Evolutionary conservation across 2,113 vertebrate genomes (phyloP), one percentile per base, ranked within the genome.

Genomic region (Oncorhynchus nerka): DNA sequence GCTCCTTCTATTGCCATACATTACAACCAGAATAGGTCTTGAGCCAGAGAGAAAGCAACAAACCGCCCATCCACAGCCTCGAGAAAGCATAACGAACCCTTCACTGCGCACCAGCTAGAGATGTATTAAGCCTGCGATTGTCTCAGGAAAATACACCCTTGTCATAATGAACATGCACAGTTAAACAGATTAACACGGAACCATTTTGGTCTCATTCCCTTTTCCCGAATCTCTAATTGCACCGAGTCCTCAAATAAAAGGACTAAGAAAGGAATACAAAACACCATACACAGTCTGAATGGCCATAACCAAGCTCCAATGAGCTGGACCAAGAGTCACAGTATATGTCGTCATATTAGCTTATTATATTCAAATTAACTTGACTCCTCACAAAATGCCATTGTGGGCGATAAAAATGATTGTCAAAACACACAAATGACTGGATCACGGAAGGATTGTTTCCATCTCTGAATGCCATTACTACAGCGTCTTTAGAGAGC

Each of bases 131-230:
- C 75, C 80, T 88, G 82, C 85, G 84, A 90, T 87, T 78, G 88
- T 81, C 81, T 73, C 79, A 64, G 81, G 84, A 77, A 89, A 85
- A 90, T 86, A 90, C 79, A 82, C 79, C 79, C 79, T 64, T 78
- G 72, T 80, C 84, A 80, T 89, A 92, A 93, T 88, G 86, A 90
- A 90, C 91, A 83, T 89, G 84, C 91, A 90, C 86, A 75, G 84
- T 91, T 91, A 89, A 92, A 89, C 87, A 89, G 91, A 93, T 93
- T 93, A 92, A 88, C 75, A 81, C 68, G 16, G 68, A 86, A 81
- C 81, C 87, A 89, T 91, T 93, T 93, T 91, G 83, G 91, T 92
- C 92, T 91, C 89, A 83, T 88, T 81, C 76, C 79, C 72, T 83
- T 85, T 91, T 91, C 83, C 83, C 87, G 83, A 81, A 82, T 86